Conservation (phyloP, 1,140 invertebrate species). For the Zaprionus capensis region DNA sequence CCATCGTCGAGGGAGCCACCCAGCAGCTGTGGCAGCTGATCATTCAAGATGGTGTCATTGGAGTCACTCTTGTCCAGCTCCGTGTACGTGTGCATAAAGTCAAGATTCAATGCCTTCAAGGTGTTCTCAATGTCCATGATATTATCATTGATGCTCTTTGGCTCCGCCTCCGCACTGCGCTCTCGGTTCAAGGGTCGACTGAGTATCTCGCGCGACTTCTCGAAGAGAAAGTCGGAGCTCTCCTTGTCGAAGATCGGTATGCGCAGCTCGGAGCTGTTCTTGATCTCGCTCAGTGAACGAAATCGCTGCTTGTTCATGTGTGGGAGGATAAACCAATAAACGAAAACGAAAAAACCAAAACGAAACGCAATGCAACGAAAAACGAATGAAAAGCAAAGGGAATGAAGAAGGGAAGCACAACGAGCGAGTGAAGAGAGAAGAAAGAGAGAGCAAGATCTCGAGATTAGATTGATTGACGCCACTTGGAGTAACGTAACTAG, state of each 20-base stretch:
- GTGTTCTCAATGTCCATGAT: conserved; percentile 84
- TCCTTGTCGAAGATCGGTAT: conserved; percentile 90
- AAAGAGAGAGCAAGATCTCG: conserved; percentile 45
- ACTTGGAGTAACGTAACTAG: conserved; percentile 20
- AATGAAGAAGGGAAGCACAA: conserved; percentile 55
- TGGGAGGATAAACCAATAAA: conserved; percentile 1
- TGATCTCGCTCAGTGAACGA: conserved; percentile 85
- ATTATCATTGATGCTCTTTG: conserved; percentile 74
- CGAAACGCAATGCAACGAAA: conserved; percentile 56
- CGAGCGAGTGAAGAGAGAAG: conserved; percentile 19
- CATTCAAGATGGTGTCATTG: conserved; percentile 81
- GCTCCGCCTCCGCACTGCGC: conserved; percentile 30
- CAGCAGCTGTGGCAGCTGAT: conserved; percentile 71
- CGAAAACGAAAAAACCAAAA: conserved; percentile 20
- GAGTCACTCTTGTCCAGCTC: conserved; percentile 84
- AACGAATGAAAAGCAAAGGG: conserved; percentile 61
- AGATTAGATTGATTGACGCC: conserved; percentile 52
- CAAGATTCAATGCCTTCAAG: conserved; percentile 80
- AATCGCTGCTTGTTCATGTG: conserved; percentile 84
- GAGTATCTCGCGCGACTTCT: conserved; percentile 88
- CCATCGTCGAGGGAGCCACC: conserved; percentile 77
- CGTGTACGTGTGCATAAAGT: conserved; percentile 84
- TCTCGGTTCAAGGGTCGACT: conserved; percentile 86
- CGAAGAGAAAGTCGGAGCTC: conserved; percentile 90
- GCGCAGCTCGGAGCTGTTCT: conserved; percentile 84